phyloP scores from a whole-genome alignment of 2,888 invertebrate species.

The Yponomeuta sedellus region DNA sequence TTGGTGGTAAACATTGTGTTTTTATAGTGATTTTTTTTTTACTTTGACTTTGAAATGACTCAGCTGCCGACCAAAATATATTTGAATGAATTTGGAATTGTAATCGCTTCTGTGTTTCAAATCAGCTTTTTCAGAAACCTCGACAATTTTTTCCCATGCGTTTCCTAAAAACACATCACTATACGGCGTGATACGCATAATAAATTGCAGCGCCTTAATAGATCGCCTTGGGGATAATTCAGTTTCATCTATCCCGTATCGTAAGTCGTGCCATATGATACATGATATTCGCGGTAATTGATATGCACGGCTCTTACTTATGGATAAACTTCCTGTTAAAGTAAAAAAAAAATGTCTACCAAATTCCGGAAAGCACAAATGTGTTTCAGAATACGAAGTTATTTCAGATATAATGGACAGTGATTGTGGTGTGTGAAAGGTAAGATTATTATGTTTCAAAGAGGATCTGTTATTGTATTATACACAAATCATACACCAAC shows the following conservation, averaged over 20 bases:
- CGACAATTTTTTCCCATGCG: neutral
- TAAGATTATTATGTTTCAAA: too few species aligned
- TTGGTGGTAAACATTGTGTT: too few species aligned
- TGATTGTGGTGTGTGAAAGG: too few species aligned
- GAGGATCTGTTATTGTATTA: too few species aligned
- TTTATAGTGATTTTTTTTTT: too few species aligned
- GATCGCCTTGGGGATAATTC: neutral
- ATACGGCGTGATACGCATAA: neutral
- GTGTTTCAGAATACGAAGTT: too few species aligned
- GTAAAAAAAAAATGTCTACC: too few species aligned
- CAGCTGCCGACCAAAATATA: neutral
- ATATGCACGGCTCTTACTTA: neutral
- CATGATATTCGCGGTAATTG: neutral
- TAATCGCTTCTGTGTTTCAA: neutral
- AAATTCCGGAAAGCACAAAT: too few species aligned
- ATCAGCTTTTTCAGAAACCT: neutral
- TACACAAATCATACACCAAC: too few species aligned
- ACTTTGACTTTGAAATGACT: too few species aligned
- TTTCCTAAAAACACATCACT: neutral
- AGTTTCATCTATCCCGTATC: neutral
- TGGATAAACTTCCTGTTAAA: too few species aligned
- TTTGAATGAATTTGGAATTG: constrained; percentile 8
- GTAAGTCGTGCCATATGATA: neutral
- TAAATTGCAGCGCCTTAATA: neutral
- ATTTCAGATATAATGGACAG: too few species aligned